Base-by-base conservation (phyloP, 2,797 vertebrate genomes). In the Pteropus rufus region DNA sequence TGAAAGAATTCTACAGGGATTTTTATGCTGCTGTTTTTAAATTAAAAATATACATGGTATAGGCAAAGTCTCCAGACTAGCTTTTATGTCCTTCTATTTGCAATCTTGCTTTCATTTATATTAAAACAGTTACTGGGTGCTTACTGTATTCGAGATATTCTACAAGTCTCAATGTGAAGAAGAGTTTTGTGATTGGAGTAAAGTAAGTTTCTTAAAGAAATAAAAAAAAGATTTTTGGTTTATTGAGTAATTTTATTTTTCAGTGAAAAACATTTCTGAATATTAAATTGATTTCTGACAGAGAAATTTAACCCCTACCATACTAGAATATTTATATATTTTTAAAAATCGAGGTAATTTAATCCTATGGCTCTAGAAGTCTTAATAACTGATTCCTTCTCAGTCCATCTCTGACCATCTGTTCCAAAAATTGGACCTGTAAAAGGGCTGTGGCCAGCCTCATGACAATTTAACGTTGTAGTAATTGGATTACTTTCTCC, bases 11-110 rank as follows among this genome's bases (percentile, higher is more conserved):
- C 77, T 82, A 29, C 21, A 69, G 44, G 26, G 36, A 54, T 88
- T 96, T 92, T 93, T 89, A 62, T 64, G 46, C 52, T 96, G 60
- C 44, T 65, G 1, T 21, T 81, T 89, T 95, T 64, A 93, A 88
- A 93, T 39, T 11, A 58, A 67, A 90, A 89, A 79, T 54, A 62
- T 29, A n/a, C 26, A 10, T 58, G 16, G 3, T 64, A 49, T 67
- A 96, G 81, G 31, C 26, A 64, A 56, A 72, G 31, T 34, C 46
- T 82, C 19, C 29, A 31, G 9, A 79, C 6, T 36, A 58, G 36
- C n/a, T 89, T 89, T 60, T 83, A 1, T 41, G 21, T 8, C 11
- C 19, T 56, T 44, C 49, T 77, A 44, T 89, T 89, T 87, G 52
- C 15, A 29, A n/a, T 46, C 34, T 93, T 84, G 36, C 34, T 94